These are phyloP conservation scores for Drosophila meridiana DNA, from an alignment of 2,888 invertebrate species.

Conservation along the genomic window DNA sequence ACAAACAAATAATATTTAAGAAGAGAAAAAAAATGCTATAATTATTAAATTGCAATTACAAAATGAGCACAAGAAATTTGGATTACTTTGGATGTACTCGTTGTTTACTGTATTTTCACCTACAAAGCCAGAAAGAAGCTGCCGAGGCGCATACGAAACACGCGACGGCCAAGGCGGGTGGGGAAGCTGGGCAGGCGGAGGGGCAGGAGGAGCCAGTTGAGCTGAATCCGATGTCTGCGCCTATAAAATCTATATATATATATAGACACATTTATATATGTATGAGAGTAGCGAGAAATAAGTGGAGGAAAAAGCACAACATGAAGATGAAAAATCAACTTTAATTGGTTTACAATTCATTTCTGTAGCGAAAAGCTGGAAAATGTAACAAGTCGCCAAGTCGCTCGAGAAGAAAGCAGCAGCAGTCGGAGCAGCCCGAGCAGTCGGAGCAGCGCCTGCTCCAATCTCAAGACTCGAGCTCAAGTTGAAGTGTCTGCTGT, in stretches of 20 bases:
- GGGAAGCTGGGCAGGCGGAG: background rate
- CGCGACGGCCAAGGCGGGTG: conserved; percentile 28
- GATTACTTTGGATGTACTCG: conserved; percentile 37
- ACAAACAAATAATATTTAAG: background rate
- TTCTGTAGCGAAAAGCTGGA: conserved; percentile 68
- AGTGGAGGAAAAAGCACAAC: conserved; percentile 21
- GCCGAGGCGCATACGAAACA: conserved; percentile 44
- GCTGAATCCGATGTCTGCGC: conserved; percentile 22
- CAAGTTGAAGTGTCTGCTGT: conserved; percentile 49
- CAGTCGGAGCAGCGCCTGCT: conserved; percentile 17
- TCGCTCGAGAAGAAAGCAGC: conserved; percentile 65
- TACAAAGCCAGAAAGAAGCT: conserved; percentile 52
- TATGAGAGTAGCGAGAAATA: conserved; percentile 12
- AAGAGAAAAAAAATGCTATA: conserved; percentile 40
- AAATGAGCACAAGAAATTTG: conserved; percentile 49
- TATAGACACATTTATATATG: conserved; percentile 8
- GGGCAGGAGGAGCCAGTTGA: background rate
- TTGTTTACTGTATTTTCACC: conserved; percentile 73
- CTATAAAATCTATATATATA: conserved; percentile 33
- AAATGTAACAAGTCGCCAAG: conserved; percentile 60
- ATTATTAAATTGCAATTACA: conserved; percentile 66
- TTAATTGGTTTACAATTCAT: conserved; percentile 80
- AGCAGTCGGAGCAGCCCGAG: conserved; percentile 44
- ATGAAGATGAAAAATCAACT: conserved; percentile 65
- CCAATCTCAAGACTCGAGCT: conserved; percentile 13